Conservation (phyloP, 2,888 invertebrate species). For the Callyntrura sp. region DNA sequence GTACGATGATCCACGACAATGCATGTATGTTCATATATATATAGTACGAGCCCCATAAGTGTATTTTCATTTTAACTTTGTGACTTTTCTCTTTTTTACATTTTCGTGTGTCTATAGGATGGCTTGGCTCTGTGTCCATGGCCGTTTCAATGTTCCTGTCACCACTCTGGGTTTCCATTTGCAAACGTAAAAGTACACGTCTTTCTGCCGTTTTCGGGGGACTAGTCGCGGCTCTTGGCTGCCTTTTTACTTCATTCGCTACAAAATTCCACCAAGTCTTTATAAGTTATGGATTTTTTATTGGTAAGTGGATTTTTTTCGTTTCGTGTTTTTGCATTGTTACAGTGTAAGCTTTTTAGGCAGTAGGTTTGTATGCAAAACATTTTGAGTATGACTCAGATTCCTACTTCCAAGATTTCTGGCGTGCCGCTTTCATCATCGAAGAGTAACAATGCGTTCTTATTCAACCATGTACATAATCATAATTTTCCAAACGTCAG, state of each 20-base stretch:
- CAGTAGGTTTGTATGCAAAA: not conserved
- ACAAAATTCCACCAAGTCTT: slow-evolving; percentile 95
- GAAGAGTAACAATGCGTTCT: too few relatives aligned
- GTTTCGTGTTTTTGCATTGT: not conserved
- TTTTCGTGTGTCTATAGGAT: slow-evolving; percentile 71
- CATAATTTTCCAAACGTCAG: not conserved
- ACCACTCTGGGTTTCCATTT: slow-evolving; percentile 83
- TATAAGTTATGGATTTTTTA: slow-evolving; percentile 91
- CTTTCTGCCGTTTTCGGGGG: slow-evolving; percentile 92
- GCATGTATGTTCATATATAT: not conserved
- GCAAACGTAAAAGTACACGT: slow-evolving; percentile 83
- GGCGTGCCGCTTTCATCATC: too few relatives aligned
- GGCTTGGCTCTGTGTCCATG: slow-evolving; percentile 82
- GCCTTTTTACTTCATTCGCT: slow-evolving; percentile 95
- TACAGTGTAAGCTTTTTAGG: not conserved
- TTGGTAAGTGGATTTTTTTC: slow-evolving; percentile 85
- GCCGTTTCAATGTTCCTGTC: slow-evolving; percentile 82
- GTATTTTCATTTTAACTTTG: not conserved
- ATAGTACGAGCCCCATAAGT: not conserved
- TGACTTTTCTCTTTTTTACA: slow-evolving; percentile 10
- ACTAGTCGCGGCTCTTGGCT: slow-evolving; percentile 93
- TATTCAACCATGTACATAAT: not conserved
- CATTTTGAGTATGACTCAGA: not conserved
- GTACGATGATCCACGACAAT: not conserved
- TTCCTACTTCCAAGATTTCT: not conserved